These are phyloP conservation scores for Eidolon dupreanum DNA, from an alignment of 2,797 vertebrate species.

Conservation along the genomic window DNA sequence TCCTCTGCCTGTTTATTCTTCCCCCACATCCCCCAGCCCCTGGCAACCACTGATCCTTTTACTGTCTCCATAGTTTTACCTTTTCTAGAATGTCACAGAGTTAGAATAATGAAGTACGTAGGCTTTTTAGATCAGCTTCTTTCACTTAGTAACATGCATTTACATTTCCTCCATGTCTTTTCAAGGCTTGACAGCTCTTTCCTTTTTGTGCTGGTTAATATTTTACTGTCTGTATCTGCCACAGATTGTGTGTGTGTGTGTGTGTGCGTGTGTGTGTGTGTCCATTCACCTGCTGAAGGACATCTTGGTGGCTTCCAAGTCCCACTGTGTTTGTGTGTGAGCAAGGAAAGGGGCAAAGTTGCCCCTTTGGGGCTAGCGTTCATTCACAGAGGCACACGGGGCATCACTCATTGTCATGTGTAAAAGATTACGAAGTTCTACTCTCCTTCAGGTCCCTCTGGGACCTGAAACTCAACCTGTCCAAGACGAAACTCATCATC, in stretches of 20 bases:
- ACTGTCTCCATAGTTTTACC: background rate
- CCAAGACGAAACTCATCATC: background rate
- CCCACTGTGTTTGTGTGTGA: background rate
- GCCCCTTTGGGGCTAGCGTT: background rate
- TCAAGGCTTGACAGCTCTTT: background rate
- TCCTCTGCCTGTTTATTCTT: fast-evolving
- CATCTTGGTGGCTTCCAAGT: background rate
- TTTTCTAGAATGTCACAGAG: background rate
- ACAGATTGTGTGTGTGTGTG: too few species aligned
- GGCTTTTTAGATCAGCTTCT: background rate
- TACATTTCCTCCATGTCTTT: background rate
- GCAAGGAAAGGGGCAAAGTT: too few species aligned
- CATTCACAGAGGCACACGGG: fast-evolving
- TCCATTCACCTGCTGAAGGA: background rate
- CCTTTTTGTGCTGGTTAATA: fast-evolving
- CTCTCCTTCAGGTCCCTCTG: background rate
- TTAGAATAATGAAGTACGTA: fast-evolving
- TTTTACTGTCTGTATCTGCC: background rate
- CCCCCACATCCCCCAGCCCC: fast-evolving
- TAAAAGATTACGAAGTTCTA: background rate
- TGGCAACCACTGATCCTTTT: background rate
- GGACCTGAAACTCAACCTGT: constrained; percentile 8
- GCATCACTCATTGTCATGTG: fast-evolving
- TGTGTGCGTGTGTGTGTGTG: too few species aligned
- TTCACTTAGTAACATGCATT: background rate